Evolutionary conservation across 1,140 invertebrate species (phyloP).

Genomic region (Chelonus insularis): DNA sequence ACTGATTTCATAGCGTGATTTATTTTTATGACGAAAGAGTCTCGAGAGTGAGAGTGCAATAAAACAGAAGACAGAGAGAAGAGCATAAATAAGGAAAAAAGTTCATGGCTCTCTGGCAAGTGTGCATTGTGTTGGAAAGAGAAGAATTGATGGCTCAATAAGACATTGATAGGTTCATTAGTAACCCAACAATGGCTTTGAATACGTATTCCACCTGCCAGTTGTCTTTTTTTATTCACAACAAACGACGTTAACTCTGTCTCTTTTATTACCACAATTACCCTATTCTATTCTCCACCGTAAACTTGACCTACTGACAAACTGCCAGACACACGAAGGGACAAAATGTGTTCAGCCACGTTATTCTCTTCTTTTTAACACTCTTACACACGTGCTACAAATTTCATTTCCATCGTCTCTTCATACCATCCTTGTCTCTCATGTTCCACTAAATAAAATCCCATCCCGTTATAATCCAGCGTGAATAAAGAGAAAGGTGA

Average conservation of each 20-base stretch:
- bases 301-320: constrained; percentile 40
- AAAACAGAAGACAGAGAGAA: too few species aligned
- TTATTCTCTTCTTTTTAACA: constrained; percentile 1
- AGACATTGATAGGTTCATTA: neutral
- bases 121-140: too few species aligned
- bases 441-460: neutral
- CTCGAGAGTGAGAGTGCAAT: constrained; percentile 6
- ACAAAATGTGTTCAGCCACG: constrained; percentile 4
- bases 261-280: constrained; percentile 6
- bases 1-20: too few species aligned
- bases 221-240: constrained; percentile 1
- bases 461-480: neutral
- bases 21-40: too few species aligned
- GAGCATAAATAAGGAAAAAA: neutral
- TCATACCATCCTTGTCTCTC: neutral
- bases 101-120: constrained; percentile 4
- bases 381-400: constrained; percentile 9
- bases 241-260: constrained; percentile 3
- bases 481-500: neutral
- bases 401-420: constrained; percentile 9
- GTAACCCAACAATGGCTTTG: neutral
- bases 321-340: constrained; percentile 4
- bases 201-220: too few species aligned
- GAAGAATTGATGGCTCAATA: too few species aligned
- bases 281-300: neutral